Evolutionary conservation across 2,113 vertebrate species (phyloP).

Genomic region (Pseudolaguvia tuberculata): DNA sequence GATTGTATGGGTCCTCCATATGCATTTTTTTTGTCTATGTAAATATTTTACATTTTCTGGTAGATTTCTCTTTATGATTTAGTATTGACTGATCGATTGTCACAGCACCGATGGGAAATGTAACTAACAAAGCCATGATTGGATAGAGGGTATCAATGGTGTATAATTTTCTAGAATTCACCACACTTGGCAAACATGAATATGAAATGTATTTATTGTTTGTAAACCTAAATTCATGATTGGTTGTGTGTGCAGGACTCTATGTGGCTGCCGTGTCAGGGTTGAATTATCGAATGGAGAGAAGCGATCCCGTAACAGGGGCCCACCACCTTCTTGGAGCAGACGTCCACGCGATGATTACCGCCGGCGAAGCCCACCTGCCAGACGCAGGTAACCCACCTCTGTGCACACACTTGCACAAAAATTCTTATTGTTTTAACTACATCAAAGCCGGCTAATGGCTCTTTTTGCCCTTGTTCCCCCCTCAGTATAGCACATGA

Average conservation of each 20-base stretch:
- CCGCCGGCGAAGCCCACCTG: slow-evolving; percentile 82
- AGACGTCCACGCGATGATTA: slow-evolving; percentile 90
- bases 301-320: slow-evolving; percentile 88
- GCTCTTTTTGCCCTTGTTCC: slow-evolving; percentile 27
- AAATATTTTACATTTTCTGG: too few relatives aligned
- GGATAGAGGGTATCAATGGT: too few relatives aligned
- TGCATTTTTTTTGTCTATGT: too few relatives aligned
- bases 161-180: too few relatives aligned
- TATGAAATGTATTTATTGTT: background rate
- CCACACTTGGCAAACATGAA: too few relatives aligned
- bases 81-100: too few relatives aligned
- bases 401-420: background rate
- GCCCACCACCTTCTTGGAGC: slow-evolving; percentile 90
- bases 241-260: slow-evolving; percentile 67
- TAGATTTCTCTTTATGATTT: too few relatives aligned
- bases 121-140: too few relatives aligned
- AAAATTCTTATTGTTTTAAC: slow-evolving; percentile 32
- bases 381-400: slow-evolving; percentile 83
- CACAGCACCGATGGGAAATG: too few relatives aligned
- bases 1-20: too few relatives aligned
- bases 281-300: slow-evolving; percentile 96
- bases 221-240: background rate
- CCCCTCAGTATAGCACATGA: slow-evolving; percentile 29
- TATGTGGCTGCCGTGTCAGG: slow-evolving; percentile 92
- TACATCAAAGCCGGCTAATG: slow-evolving; percentile 31